Evolutionary conservation across 2,113 vertebrate species (phyloP).

Genomic region (Elephas maximus): DNA sequence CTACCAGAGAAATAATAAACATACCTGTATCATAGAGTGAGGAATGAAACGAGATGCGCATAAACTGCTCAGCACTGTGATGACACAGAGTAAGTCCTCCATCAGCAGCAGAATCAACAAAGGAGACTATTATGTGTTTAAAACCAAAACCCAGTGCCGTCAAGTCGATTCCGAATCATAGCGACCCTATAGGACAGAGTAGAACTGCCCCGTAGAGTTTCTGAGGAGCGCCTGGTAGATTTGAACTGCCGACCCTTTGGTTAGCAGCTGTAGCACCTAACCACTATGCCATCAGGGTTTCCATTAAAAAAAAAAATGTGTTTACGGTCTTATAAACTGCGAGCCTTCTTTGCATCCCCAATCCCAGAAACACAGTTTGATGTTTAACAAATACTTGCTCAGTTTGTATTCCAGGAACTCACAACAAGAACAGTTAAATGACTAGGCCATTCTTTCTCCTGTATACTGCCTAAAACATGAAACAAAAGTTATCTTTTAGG

Average conservation of each 20-base stretch:
- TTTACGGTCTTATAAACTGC: neutral
- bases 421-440: neutral
- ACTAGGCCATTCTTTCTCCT: neutral
- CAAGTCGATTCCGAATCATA: too few relatives aligned
- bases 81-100: accelerated
- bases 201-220: too few relatives aligned
- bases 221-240: too few relatives aligned
- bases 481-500: neutral
- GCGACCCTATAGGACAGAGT: too few relatives aligned
- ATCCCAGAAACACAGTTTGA: neutral
- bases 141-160: too few relatives aligned
- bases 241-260: too few relatives aligned
- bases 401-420: neutral
- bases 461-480: neutral
- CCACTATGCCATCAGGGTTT: too few relatives aligned
- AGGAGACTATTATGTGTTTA: too few relatives aligned
- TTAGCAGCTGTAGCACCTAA: too few relatives aligned
- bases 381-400: neutral
- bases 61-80: neutral
- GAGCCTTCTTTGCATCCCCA: neutral
- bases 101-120: neutral
- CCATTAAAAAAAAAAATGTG: too few relatives aligned
- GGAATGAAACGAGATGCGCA: neutral
- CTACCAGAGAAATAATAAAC: neutral
- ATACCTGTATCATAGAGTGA: neutral